phyloP scores from a whole-genome alignment of 1,140 invertebrate genomes.

The Bicyclus anynana region DNA sequence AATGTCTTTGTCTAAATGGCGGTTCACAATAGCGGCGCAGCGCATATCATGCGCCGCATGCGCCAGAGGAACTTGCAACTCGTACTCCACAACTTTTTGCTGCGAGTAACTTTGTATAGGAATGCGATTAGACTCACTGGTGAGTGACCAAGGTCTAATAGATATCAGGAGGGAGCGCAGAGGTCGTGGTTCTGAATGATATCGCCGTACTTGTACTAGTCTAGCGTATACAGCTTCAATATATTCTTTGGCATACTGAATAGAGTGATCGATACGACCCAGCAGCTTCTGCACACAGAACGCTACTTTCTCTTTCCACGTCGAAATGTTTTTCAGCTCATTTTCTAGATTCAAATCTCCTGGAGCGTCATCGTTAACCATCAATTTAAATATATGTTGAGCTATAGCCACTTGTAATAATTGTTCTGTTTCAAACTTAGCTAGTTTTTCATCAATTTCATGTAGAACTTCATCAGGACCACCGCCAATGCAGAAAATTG shows the following conservation, averaged over 20 bases:
- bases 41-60: slow-evolving; percentile 36
- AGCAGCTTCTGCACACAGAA: slow-evolving; percentile 31
- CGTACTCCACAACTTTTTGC: slow-evolving; percentile 30
- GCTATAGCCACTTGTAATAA: slow-evolving; percentile 37
- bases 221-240: slow-evolving; percentile 36
- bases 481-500: slow-evolving; percentile 47
- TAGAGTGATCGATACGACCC: slow-evolving; percentile 39
- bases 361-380: slow-evolving; percentile 18
- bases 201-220: slow-evolving; percentile 27
- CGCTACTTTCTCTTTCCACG: slow-evolving; percentile 42
- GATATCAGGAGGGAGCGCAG: slow-evolving; percentile 41
- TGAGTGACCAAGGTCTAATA: slow-evolving; percentile 16
- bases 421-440: slow-evolving; percentile 30
- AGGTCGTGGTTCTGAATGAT: slow-evolving; percentile 17
- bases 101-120: slow-evolving; percentile 26
- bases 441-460: slow-evolving; percentile 33
- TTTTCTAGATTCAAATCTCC: slow-evolving; percentile 18
- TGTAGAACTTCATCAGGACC: slow-evolving; percentile 36
- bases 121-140: background rate
- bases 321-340: slow-evolving; percentile 4
- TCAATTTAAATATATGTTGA: slow-evolving; percentile 37
- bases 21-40: slow-evolving; percentile 46
- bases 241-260: slow-evolving; percentile 43
- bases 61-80: slow-evolving; percentile 34
- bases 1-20: slow-evolving; percentile 34